phyloP scores from a whole-genome alignment of 1,140 invertebrate genomes.

The Drosophila bipectinata region DNA sequence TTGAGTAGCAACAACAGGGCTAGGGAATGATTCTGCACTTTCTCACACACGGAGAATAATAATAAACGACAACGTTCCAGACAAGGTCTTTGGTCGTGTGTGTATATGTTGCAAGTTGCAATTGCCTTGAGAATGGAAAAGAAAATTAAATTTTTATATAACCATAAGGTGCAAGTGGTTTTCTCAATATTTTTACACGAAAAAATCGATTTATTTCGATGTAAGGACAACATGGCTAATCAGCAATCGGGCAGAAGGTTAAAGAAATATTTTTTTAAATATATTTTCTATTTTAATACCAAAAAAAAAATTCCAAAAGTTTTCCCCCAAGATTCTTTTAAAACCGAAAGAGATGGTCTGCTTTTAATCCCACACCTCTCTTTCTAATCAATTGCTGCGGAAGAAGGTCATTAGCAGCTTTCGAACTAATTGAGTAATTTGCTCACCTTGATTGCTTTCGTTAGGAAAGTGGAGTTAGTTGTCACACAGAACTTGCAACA shows the following conservation, averaged over 20 bases:
- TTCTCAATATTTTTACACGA: no score
- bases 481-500: constrained; percentile 5
- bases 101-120: background rate
- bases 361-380: background rate
- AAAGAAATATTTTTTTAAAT: no score
- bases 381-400: constrained; percentile 30
- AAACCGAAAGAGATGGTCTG: constrained; percentile 3
- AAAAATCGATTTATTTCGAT: no score
- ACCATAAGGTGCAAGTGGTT: background rate
- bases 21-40: constrained; percentile 3
- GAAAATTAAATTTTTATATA: background rate
- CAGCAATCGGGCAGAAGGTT: no score
- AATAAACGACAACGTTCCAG: background rate
- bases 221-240: no score
- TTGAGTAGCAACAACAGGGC: constrained; percentile 25
- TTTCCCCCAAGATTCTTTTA: background rate
- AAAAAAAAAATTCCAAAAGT: no score
- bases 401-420: constrained; percentile 29
- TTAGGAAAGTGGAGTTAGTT: constrained; percentile 23
- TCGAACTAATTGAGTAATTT: constrained; percentile 65
- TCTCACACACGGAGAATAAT: constrained; percentile 18
- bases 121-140: no score
- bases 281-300: no score
- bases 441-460: constrained; percentile 50
- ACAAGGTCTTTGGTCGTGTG: background rate